A percentile compares a stretch with the other conserved stretches of the same genome.
Conservation (phyloP, 2,797 vertebrate genomes). For the Tiaroga cobitis region DNA sequence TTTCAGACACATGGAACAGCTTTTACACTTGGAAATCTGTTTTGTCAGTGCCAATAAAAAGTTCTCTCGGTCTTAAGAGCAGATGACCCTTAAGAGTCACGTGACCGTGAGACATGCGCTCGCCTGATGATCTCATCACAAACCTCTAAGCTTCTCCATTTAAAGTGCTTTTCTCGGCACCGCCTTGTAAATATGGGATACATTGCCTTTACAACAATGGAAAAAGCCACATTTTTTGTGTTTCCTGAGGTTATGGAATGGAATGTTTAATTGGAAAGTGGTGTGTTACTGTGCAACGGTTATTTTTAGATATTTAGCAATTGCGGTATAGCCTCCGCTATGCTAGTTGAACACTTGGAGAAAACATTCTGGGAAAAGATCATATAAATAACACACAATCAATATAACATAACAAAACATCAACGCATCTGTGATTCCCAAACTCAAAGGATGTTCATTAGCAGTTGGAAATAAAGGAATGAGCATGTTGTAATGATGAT, state of each 20-base stretch:
- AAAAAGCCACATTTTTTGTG: slow-evolving; percentile 23
- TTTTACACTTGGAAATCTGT: neutral
- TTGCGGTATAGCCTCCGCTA: neutral
- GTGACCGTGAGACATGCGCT: slow-evolving; percentile 8
- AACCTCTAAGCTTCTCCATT: slow-evolving; percentile 14
- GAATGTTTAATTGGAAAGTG: slow-evolving; percentile 17
- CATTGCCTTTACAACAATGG: slow-evolving; percentile 18
- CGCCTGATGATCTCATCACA: slow-evolving; percentile 32
- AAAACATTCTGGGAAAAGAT: neutral
- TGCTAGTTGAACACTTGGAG: neutral
- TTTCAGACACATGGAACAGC: neutral
- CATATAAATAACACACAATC: neutral
- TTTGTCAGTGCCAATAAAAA: neutral
- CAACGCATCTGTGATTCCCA: neutral
- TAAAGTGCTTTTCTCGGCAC: slow-evolving; percentile 1
- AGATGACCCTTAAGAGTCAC: slow-evolving; percentile 10
- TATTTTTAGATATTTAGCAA: slow-evolving; percentile 21
- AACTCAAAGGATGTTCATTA: neutral
- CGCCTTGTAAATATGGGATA: neutral
- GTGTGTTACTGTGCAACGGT: neutral
- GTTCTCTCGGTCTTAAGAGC: neutral
- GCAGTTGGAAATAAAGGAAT: neutral
- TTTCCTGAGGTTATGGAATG: slow-evolving; percentile 27
- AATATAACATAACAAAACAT: neutral
- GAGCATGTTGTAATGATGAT: neutral